These are phyloP conservation scores for Potamarius usumacintae DNA, from an alignment of 2,113 vertebrate genomes.

Conservation along the genomic window DNA sequence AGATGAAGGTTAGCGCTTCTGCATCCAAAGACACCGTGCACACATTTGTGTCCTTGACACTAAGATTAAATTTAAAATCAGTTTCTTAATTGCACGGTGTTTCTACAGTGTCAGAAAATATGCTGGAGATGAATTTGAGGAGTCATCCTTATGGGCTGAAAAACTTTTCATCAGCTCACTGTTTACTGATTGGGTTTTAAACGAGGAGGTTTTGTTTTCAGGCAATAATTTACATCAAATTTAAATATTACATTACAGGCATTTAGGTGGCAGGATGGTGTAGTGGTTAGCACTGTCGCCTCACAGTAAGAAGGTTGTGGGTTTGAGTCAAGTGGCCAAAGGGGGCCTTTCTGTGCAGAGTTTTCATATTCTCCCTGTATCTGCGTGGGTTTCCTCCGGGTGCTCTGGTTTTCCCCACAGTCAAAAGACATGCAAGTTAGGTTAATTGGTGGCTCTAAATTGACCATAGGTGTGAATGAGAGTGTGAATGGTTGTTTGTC, in stretches of 20 bases:
- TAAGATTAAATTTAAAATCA: background rate
- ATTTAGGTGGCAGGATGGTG: too few species aligned
- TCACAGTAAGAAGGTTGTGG: too few species aligned
- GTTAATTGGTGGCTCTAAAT: too few species aligned
- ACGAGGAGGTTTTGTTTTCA: background rate
- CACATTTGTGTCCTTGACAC: background rate
- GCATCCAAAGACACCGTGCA: background rate
- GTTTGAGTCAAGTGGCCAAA: too few species aligned
- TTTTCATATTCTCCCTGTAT: too few species aligned
- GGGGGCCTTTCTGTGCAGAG: too few species aligned
- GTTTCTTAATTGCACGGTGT: background rate
- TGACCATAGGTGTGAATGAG: too few species aligned
- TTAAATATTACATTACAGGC: background rate
- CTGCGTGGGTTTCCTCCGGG: too few species aligned
- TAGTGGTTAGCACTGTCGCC: too few species aligned
- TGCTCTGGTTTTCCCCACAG: too few species aligned
- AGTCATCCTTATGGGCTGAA: background rate
- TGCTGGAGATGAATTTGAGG: background rate
- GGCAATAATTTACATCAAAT: background rate
- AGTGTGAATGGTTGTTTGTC: too few species aligned
- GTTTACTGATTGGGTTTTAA: background rate
- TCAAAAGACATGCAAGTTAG: too few species aligned
- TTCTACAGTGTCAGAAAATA: background rate
- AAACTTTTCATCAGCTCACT: background rate
- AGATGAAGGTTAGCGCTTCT: conserved; percentile 63